A percentile compares a stretch with the other conserved stretches of the same genome.
Evolutionary conservation across 1,140 invertebrate genomes (phyloP).

Genomic region (Heliconius congener): DNA sequence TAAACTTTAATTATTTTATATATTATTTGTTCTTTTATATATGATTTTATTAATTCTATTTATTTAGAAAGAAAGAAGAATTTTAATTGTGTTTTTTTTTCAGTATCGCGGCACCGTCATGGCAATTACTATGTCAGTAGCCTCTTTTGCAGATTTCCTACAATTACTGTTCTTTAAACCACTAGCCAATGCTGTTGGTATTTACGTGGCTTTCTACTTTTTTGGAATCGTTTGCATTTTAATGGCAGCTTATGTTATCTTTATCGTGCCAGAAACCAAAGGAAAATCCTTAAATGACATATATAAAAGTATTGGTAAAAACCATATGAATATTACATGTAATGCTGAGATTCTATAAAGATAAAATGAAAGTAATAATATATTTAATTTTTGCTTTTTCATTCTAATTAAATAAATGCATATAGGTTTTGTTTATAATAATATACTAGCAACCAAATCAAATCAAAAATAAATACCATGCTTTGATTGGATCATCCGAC

Average conservation of each 20-base stretch:
- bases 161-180: slow-evolving; percentile 69
- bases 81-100: slow-evolving; percentile 29
- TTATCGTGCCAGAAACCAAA: slow-evolving; percentile 66
- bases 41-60: background rate
- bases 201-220: slow-evolving; percentile 65
- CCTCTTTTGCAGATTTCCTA: slow-evolving; percentile 55
- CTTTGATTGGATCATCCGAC: no score
- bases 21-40: no score
- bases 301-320: slow-evolving; percentile 50
- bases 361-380: background rate
- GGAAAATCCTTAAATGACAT: slow-evolving; percentile 58
- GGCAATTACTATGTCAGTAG: slow-evolving; percentile 57
- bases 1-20: background rate
- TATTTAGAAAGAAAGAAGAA: background rate
- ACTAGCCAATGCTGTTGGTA: slow-evolving; percentile 54
- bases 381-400: background rate
- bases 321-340: background rate
- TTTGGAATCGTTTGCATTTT: slow-evolving; percentile 58
- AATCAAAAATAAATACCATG: no score
- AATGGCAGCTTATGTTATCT: slow-evolving; percentile 52
- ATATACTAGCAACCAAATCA: no score
- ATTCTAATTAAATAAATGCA: background rate
- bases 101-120: slow-evolving; percentile 70
- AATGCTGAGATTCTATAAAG: background rate
- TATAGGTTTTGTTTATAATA: no score